Conservation (phyloP, 2,113 vertebrate genomes). For the Hemichromis elongatus region DNA sequence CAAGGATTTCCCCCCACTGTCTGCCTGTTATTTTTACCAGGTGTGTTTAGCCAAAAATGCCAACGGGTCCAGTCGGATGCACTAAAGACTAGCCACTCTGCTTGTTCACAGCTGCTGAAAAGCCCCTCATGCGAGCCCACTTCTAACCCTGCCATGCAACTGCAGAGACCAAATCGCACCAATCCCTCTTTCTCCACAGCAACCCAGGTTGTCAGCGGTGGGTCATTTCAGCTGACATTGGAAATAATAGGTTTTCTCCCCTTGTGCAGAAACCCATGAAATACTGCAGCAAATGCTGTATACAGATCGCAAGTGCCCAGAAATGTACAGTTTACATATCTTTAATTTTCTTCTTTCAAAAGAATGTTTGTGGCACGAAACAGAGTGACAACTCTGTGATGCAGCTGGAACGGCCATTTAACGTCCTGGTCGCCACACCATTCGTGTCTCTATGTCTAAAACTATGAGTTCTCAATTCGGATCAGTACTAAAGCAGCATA, state of each 20-base stretch:
- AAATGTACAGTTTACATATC: background rate
- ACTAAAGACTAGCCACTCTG: background rate
- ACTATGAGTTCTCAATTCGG: background rate
- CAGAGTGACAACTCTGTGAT: background rate
- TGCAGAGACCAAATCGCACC: background rate
- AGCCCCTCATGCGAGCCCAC: background rate
- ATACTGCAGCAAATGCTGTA: background rate
- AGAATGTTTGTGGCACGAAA: background rate
- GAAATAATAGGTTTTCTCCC: background rate
- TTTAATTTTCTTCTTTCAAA: background rate
- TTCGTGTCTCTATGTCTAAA: background rate
- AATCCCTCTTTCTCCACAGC: background rate
- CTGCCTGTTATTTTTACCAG: background rate
- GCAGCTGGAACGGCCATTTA: background rate
- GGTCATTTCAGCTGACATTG: background rate
- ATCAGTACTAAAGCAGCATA: background rate
- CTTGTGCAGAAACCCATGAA: background rate
- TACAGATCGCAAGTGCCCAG: background rate
- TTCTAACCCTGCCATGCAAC: background rate
- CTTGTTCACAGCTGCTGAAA: background rate
- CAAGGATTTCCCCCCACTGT: background rate
- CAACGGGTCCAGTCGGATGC: background rate
- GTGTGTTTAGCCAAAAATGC: background rate
- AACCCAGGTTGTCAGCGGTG: background rate
- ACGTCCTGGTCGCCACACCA: background rate